phyloP scores from a whole-genome alignment of 2,888 invertebrate genomes.

The Amphiduros pacificus region DNA sequence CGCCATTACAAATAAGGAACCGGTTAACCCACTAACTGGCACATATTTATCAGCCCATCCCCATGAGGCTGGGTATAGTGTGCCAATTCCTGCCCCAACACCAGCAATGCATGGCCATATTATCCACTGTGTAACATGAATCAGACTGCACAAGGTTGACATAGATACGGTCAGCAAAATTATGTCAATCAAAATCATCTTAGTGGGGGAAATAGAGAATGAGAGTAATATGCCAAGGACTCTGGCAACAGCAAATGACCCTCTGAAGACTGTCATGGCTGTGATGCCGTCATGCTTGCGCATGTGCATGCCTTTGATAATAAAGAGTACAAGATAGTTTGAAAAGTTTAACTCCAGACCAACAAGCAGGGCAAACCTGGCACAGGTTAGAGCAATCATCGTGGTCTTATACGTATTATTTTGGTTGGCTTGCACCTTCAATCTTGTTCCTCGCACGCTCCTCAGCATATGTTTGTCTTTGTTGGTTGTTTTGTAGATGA shows the following conservation, averaged over 20 bases:
- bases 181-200: background rate
- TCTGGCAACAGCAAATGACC: conserved; percentile 3
- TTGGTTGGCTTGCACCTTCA: background rate
- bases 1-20: background rate
- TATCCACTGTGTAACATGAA: background rate
- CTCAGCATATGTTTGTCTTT: background rate
- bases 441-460: background rate
- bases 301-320: conserved; percentile 2
- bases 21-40: background rate
- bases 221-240: background rate
- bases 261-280: background rate
- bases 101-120: background rate
- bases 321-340: conserved; percentile 3
- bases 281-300: background rate
- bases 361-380: conserved; percentile 1
- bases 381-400: background rate
- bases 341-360: conserved; percentile 8
- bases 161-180: background rate
- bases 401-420: background rate
- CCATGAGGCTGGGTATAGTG: conserved; percentile 10
- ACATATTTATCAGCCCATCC: conserved; percentile 14
- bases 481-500: background rate
- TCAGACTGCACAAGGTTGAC: background rate
- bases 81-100: background rate
- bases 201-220: background rate